Conservation (phyloP, 2,797 vertebrate genomes). For the Darevskia mixta region DNA sequence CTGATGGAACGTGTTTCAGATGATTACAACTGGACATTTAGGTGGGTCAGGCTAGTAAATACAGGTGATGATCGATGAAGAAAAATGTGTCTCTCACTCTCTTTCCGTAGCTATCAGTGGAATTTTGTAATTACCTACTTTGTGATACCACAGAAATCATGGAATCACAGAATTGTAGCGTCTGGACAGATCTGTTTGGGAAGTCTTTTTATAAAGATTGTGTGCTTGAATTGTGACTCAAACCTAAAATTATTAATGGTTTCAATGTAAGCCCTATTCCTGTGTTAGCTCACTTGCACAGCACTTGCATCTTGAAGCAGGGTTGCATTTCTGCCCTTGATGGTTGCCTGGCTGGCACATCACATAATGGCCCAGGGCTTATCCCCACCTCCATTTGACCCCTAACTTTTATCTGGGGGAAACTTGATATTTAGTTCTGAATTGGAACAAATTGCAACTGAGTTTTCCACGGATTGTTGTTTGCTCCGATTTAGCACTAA, state of each 20-base stretch:
- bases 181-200: not conserved
- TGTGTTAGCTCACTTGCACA: not conserved
- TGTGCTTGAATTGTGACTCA: not conserved
- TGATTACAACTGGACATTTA: constrained; percentile 97
- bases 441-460: too few species aligned
- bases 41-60: constrained; percentile 77
- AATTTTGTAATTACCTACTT: not conserved
- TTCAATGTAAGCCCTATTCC: not conserved
- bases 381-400: too few species aligned
- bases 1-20: constrained; percentile 92
- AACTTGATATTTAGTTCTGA: too few species aligned
- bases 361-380: too few species aligned
- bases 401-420: too few species aligned
- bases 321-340: too few species aligned
- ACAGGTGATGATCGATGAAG: not conserved
- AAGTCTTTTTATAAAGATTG: not conserved
- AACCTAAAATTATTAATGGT: not conserved
- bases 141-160: not conserved
- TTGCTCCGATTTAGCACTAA: too few species aligned
- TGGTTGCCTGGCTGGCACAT: too few species aligned
- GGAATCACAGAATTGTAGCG: too few species aligned
- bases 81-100: not conserved
- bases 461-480: too few species aligned
- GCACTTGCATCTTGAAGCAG: not conserved
- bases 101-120: not conserved